Percentiles rank a stretch among this genome's conserved stretches.
Evolutionary conservation across 1,140 invertebrate genomes (phyloP).

Genomic region (Caenorhabditis latens): DNA sequence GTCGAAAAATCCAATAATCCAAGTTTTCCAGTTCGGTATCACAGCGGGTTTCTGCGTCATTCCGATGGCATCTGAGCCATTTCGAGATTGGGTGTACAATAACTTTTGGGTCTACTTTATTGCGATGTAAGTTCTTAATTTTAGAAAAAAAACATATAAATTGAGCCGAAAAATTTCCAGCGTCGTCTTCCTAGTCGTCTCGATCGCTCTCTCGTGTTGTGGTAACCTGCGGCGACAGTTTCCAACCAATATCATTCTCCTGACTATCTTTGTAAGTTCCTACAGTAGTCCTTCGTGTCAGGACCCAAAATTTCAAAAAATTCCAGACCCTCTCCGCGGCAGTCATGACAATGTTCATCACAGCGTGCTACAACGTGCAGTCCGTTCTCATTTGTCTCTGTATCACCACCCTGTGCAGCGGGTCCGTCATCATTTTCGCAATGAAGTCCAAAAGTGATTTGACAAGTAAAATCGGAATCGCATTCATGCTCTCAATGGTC

Average conservation of each 20-base stretch:
- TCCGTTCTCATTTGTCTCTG: slow-evolving; percentile 71
- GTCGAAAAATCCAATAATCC: slow-evolving; percentile 10
- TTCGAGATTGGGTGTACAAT: slow-evolving; percentile 24
- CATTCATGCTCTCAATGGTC: slow-evolving; percentile 71
- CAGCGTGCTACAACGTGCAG: slow-evolving; percentile 66
- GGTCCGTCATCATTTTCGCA: slow-evolving; percentile 73
- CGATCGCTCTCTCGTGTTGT: slow-evolving; percentile 75
- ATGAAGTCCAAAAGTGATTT: slow-evolving; percentile 73
- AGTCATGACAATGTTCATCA: slow-evolving; percentile 69
- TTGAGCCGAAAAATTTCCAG: slow-evolving; percentile 64
- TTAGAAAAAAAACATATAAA: background rate
- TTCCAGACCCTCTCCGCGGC: slow-evolving; percentile 73
- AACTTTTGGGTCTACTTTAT: slow-evolving; percentile 22
- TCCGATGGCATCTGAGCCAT: slow-evolving; percentile 12
- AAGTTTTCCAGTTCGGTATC: slow-evolving; percentile 61
- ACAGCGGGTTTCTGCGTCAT: slow-evolving; percentile 7
- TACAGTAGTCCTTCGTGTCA: background rate
- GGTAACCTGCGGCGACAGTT: slow-evolving; percentile 72
- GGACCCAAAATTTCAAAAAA: background rate
- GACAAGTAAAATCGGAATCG: slow-evolving; percentile 71
- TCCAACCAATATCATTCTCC: slow-evolving; percentile 73
- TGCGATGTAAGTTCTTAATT: background rate
- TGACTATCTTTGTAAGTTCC: slow-evolving; percentile 71
- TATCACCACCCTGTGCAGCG: slow-evolving; percentile 73
- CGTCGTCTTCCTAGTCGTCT: slow-evolving; percentile 72